These are phyloP conservation scores for Clivina fossor DNA, from an alignment of 2,888 invertebrate species.

Conservation along the genomic window DNA sequence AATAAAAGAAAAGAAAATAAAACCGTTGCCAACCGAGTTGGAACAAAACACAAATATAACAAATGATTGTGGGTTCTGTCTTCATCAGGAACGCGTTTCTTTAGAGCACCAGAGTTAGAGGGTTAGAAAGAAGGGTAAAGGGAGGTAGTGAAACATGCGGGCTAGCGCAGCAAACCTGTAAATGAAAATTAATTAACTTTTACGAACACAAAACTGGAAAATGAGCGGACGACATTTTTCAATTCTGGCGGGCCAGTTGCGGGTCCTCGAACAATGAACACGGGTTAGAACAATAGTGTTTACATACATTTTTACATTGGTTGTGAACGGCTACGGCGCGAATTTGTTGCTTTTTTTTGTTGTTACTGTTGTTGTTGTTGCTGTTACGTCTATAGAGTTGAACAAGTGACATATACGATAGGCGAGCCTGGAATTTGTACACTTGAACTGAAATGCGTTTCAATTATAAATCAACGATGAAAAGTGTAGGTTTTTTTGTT, in stretches of 20 bases:
- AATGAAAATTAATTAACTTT: slow-evolving; percentile 29
- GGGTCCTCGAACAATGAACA: slow-evolving; percentile 29
- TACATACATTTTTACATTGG: slow-evolving; percentile 27
- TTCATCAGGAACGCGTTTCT: neutral
- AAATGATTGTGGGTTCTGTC: neutral
- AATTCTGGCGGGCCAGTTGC: slow-evolving; percentile 13
- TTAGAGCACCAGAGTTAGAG: neutral
- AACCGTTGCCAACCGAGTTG: too few relatives aligned
- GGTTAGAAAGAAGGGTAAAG: neutral
- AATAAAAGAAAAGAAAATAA: too few relatives aligned
- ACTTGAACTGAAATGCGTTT: too few relatives aligned
- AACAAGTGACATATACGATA: too few relatives aligned
- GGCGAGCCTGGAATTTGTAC: too few relatives aligned
- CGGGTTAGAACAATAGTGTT: slow-evolving; percentile 27
- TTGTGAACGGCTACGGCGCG: slow-evolving; percentile 1
- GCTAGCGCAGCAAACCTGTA: slow-evolving; percentile 3
- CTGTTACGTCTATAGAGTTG: too few relatives aligned
- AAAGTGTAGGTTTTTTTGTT: too few relatives aligned
- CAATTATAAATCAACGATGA: too few relatives aligned
- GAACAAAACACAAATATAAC: too few relatives aligned
- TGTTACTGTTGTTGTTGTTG: too few relatives aligned
- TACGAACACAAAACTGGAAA: slow-evolving; percentile 19
- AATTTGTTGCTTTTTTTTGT: slow-evolving; percentile 4
- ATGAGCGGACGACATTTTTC: slow-evolving; percentile 25
- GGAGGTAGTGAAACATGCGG: neutral